Evolutionary conservation across 2,888 invertebrate species (phyloP).

Genomic region (Parapristionchus giblindavisi): DNA sequence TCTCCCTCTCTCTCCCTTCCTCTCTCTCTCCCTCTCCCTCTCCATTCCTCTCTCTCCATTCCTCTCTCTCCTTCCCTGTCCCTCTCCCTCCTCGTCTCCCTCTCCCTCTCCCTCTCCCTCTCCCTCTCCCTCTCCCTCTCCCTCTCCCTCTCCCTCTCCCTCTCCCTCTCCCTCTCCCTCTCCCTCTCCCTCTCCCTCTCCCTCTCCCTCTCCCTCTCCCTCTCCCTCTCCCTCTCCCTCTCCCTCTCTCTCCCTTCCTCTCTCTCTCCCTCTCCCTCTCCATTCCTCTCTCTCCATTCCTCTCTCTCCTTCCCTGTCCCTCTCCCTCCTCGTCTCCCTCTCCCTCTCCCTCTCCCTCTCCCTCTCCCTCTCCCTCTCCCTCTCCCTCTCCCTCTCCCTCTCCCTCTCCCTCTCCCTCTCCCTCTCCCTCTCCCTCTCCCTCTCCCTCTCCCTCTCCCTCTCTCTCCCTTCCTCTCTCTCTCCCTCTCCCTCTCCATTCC

Average conservation of each 20-base stretch:
- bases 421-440: not conserved
- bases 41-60: no score
- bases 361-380: not conserved
- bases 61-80: no score
- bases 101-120: conserved; percentile 33
- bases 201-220: not conserved
- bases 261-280: not conserved
- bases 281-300: no score
- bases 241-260: not conserved
- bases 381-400: not conserved
- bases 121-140: conserved; percentile 26
- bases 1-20: conserved; percentile 1
- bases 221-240: not conserved
- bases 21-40: conserved; percentile 11
- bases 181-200: not conserved
- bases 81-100: conserved; percentile 24
- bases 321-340: not conserved
- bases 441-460: not conserved
- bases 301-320: no score
- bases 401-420: not conserved
- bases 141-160: not conserved
- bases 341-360: not conserved
- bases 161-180: not conserved
- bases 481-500: no score
- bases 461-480: no score